Evolutionary conservation across 2,113 vertebrate species (phyloP).

Genomic region (Castor canadensis): DNA sequence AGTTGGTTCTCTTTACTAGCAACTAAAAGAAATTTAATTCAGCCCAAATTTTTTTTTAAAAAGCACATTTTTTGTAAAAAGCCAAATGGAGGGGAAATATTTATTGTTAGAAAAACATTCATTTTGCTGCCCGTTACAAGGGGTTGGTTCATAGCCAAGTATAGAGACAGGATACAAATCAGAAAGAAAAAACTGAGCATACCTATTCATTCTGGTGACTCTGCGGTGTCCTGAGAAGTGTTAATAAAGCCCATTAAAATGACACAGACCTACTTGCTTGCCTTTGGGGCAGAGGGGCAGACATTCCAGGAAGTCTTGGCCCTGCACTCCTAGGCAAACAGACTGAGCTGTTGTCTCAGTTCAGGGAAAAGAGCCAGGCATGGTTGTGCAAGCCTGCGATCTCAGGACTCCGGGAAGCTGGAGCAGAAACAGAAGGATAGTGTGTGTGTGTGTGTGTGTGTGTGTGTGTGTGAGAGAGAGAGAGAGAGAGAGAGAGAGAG

Average conservation of each 20-base stretch:
- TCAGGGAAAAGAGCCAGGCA: neutral
- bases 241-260: neutral
- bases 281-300: neutral
- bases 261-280: neutral
- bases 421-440: no score
- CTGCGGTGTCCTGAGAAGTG: neutral
- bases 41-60: neutral
- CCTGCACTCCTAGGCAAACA: neutral
- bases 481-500: no score
- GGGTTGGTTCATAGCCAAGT: neutral
- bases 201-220: neutral
- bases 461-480: no score
- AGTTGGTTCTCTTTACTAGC: neutral
- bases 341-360: neutral
- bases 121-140: neutral
- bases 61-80: neutral
- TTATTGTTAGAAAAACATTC: neutral
- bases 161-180: neutral
- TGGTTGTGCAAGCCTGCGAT: no score
- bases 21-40: neutral
- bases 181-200: neutral
- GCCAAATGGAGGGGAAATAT: neutral
- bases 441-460: no score
- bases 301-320: fast-evolving
- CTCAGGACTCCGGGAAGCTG: no score